Conservation (phyloP, 2,797 vertebrate genomes). For the Antrozous pallidus region DNA sequence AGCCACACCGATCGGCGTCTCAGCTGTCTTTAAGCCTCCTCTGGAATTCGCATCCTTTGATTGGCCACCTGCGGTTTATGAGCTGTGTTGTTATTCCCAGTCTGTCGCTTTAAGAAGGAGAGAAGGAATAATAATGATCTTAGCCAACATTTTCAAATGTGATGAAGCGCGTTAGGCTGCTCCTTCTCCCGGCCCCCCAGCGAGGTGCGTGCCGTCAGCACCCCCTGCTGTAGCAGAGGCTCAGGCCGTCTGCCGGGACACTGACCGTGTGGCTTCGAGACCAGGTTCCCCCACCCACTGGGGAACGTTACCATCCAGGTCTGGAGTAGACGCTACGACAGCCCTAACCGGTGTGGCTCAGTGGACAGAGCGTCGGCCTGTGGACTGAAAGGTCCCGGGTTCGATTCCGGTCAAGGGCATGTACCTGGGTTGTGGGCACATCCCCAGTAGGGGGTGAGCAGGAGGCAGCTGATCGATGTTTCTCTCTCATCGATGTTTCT, state of each 20-base stretch:
- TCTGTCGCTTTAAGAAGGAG: not conserved
- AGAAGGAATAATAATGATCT: not conserved
- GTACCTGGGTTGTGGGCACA: too few species aligned
- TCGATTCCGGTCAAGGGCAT: too few species aligned
- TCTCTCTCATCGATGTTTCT: too few species aligned
- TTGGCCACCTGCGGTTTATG: not conserved
- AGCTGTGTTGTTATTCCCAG: not conserved
- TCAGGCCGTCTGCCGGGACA: not conserved
- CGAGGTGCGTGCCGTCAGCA: not conserved
- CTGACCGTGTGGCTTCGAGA: too few species aligned
- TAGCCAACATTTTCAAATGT: not conserved
- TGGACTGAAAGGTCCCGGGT: too few species aligned
- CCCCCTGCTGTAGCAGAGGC: not conserved
- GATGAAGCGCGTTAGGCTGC: not conserved
- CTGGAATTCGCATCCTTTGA: not conserved
- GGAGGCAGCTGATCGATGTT: too few species aligned
- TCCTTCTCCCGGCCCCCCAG: not conserved
- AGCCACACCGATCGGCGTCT: too few species aligned
- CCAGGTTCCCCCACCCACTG: not conserved
- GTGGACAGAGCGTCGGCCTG: too few species aligned
- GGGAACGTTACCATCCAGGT: not conserved
- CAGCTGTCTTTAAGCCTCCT: not conserved
- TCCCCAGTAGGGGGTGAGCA: too few species aligned
- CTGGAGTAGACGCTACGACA: not conserved
- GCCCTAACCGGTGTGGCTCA: too few species aligned